Conservation (phyloP, 2,113 vertebrate genomes). For the Chloroceryle aenea region DNA sequence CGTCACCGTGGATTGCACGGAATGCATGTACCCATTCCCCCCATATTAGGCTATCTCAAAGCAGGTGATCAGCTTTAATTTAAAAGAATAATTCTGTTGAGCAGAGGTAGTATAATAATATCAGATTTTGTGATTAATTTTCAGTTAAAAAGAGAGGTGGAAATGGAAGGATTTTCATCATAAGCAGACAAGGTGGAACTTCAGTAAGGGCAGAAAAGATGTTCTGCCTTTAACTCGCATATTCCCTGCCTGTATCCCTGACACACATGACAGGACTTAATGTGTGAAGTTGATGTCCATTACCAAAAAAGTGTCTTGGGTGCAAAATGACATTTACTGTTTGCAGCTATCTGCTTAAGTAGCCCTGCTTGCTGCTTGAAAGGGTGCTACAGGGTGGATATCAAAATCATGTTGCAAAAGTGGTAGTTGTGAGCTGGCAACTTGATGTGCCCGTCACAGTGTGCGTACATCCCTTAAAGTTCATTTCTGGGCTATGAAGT, state of each 20-base stretch:
- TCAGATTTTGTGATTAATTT: neutral
- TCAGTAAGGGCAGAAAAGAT: neutral
- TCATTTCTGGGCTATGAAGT: neutral
- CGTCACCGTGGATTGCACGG: neutral
- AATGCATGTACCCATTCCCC: neutral
- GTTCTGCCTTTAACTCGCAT: neutral
- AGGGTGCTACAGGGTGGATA: neutral
- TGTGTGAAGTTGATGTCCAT: neutral
- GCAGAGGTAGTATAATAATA: neutral
- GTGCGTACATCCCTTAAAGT: neutral
- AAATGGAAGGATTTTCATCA: neutral
- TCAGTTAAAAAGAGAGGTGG: neutral
- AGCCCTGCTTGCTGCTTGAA: neutral
- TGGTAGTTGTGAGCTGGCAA: neutral
- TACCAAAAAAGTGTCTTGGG: neutral
- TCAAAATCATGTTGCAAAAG: neutral
- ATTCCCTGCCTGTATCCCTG: neutral
- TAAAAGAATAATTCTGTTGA: neutral
- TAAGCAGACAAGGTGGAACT: neutral
- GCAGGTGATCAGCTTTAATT: neutral
- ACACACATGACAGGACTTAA: neutral
- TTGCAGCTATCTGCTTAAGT: neutral
- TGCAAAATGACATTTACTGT: neutral
- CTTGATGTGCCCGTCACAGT: rapidly evolving
- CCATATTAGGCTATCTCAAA: neutral